Evolutionary conservation across 23 tunicate genomes (phyloP).

Genomic region (Trididemnum nubilum): DNA sequence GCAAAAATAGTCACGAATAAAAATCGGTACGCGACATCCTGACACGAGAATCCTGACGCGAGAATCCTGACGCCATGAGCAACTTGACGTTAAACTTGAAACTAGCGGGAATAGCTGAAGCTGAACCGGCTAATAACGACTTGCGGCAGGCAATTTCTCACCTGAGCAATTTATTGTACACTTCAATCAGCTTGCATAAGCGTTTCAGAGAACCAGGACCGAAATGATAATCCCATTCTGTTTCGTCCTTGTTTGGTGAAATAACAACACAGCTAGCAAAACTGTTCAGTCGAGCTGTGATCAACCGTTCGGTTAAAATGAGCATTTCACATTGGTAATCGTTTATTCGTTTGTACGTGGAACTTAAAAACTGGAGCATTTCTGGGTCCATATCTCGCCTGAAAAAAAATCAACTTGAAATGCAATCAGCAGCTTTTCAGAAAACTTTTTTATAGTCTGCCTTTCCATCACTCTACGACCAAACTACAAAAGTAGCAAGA

Average conservation of each 20-base stretch:
- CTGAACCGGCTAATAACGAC: too few species aligned
- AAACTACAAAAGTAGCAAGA: too few species aligned
- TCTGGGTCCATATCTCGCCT: constrained; percentile 7
- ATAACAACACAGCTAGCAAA: constrained; percentile 37
- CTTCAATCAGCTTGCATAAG: constrained; percentile 77
- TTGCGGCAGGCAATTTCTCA: too few species aligned
- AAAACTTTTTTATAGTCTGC: too few species aligned
- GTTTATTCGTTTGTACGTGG: constrained; percentile 17
- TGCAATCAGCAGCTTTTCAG: too few species aligned
- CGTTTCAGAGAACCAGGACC: constrained; percentile 59
- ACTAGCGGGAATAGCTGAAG: too few species aligned
- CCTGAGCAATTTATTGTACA: constrained; percentile 48
- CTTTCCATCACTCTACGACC: too few species aligned
- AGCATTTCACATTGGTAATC: constrained; percentile 47
- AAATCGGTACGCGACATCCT: too few species aligned
- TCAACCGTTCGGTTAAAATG: constrained; percentile 29
- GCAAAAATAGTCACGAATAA: too few species aligned
- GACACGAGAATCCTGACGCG: too few species aligned
- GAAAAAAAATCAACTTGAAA: background rate
- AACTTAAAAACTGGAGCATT: background rate
- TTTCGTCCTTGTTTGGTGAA: constrained; percentile 15
- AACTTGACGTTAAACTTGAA: too few species aligned
- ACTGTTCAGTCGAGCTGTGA: constrained; percentile 44
- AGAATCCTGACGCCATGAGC: too few species aligned
- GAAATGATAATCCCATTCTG: constrained; percentile 41